Conservation (phyloP, 2,797 vertebrate genomes). For the Schizopygopsis pylzovi region DNA sequence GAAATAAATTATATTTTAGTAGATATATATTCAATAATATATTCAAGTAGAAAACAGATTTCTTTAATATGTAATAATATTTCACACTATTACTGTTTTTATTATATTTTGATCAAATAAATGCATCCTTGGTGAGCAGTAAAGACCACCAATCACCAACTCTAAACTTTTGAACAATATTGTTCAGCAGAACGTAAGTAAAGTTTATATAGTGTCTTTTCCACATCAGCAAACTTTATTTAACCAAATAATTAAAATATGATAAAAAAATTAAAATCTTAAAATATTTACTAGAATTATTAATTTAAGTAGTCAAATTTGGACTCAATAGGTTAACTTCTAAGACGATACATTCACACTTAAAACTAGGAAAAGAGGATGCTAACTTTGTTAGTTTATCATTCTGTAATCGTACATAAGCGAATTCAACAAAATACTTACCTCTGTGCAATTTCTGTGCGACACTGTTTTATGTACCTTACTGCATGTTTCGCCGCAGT, state of each 20-base stretch:
- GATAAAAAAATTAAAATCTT: neutral
- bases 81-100: neutral
- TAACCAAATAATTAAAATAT: neutral
- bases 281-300: neutral
- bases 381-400: conserved; percentile 20
- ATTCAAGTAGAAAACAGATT: neutral
- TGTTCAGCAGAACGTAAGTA: neutral
- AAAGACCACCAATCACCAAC: neutral
- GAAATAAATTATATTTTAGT: neutral
- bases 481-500: too few species aligned
- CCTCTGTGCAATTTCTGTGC: too few species aligned
- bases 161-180: neutral
- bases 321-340: neutral
- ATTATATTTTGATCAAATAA: neutral
- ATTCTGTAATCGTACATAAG: conserved; percentile 6
- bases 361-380: neutral
- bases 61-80: neutral
- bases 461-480: too few species aligned
- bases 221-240: neutral
- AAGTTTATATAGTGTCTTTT: neutral
- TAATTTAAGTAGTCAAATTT: neutral
- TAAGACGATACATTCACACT: conserved; percentile 15
- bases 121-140: neutral
- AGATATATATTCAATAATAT: neutral
- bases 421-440: neutral